phyloP scores from a whole-genome alignment of 2,113 vertebrate species.

The Phainopepla nitens region DNA sequence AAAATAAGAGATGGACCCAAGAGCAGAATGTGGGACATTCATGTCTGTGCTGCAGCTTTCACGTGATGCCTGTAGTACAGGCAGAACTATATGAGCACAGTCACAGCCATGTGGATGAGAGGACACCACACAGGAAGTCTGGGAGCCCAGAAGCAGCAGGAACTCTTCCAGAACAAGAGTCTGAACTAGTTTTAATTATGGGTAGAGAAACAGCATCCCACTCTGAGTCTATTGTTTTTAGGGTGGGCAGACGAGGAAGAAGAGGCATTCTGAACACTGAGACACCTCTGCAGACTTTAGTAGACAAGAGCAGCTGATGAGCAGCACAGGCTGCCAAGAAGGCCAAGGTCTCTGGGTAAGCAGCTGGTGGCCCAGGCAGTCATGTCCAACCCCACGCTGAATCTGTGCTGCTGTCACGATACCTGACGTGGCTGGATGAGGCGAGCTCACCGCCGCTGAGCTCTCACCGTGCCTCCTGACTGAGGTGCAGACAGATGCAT shows the following conservation, averaged over 20 bases:
- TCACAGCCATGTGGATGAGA: not conserved
- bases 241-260: not conserved
- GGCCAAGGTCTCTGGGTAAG: not conserved
- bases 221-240: not conserved
- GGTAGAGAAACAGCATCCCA: not conserved
- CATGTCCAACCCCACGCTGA: fast-evolving
- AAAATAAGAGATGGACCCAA: not conserved
- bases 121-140: not conserved
- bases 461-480: not conserved
- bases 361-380: fast-evolving
- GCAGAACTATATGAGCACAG: not conserved
- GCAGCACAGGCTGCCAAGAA: not conserved
- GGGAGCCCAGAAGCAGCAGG: not conserved
- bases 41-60: not conserved
- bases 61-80: not conserved
- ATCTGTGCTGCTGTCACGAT: not conserved
- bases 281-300: not conserved
- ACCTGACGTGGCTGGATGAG: fast-evolving
- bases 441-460: not conserved
- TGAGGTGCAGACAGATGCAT: not conserved
- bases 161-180: not conserved
- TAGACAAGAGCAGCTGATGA: not conserved
- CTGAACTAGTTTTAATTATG: not conserved
- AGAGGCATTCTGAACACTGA: not conserved
- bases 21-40: not conserved